Base-by-base conservation (phyloP, 2,888 invertebrate genomes). In the Tholera decimalis region DNA sequence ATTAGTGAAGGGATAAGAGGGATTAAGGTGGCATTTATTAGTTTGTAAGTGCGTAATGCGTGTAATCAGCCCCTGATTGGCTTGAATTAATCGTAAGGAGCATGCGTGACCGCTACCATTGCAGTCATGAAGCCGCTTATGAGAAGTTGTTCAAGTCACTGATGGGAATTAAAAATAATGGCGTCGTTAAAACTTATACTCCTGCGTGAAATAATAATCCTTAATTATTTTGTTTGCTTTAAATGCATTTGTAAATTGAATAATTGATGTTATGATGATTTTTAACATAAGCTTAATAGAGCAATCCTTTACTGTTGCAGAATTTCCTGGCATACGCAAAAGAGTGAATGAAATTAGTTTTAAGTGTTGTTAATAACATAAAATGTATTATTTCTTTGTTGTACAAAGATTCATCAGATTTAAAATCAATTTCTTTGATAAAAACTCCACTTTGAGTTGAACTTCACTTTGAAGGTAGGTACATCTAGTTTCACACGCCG, bases 21-120 rank as follows among this genome's bases (percentile, higher is more conserved):
- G 55, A 65, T 55, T 46, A 46, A 26, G 54, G 39, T 46, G 59
- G 90, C 79, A 88, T 66, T 60, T 72, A 67, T 87, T 86, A 88
- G 73, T 89, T 90, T 88, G 92, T 90, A 85, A 87, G 85, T 78
- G 80, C 83, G 82, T 94, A 94, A 94, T 93, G 93, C 94, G 93
- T 94, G 93, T 94, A 94, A 95, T 94, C 93, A 94, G 90, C 84
- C 89, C 88, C 90, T 94, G 94, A 95, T 95, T 95, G 95, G 94
- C 90, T 93, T 92, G 94, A 94, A 95, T 95, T 95, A 94, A 94
- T 94, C 94, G 94, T 88, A 83, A 89, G 73, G 86, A 81, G 91
- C 91, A 94, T 94, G 94, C 95, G 95, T 94, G 94, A 92, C 94
- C 84, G 91, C 93, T 92, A 91, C 94, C 92, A 92, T 89, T 91